Conservation (phyloP, 1,140 invertebrate genomes). For the Mactra quadrangularis region DNA sequence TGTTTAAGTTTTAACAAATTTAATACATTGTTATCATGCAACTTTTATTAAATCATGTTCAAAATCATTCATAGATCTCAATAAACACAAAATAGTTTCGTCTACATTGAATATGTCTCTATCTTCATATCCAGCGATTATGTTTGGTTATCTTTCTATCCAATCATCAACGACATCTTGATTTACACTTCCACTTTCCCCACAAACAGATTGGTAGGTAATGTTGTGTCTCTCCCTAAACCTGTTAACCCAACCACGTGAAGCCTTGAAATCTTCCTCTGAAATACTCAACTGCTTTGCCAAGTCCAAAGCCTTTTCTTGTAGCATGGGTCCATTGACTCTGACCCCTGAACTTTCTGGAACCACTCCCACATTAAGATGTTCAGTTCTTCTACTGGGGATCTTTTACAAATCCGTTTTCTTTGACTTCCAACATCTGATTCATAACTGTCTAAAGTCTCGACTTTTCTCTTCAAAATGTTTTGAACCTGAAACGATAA, state of each 20-base stretch:
- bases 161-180: too few relatives aligned
- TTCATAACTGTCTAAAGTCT: neutral
- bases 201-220: conserved; percentile 26
- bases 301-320: conserved; percentile 37
- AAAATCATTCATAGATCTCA: too few relatives aligned
- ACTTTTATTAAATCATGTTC: too few relatives aligned
- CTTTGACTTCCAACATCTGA: neutral
- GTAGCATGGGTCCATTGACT: conserved; percentile 18
- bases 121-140: too few relatives aligned
- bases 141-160: too few relatives aligned
- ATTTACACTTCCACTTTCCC: conserved; percentile 51
- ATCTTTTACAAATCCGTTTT: neutral
- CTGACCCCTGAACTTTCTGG: neutral
- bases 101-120: too few relatives aligned
- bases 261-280: conserved; percentile 60
- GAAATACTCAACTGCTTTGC: conserved; percentile 33
- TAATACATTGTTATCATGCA: too few relatives aligned
- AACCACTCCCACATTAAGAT: conserved; percentile 34
- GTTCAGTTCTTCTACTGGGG: conserved; percentile 30
- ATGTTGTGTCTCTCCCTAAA: conserved; percentile 50
- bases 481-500: neutral
- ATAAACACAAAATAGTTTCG: too few relatives aligned
- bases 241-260: conserved; percentile 57
- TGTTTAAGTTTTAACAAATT: too few relatives aligned
- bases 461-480: conserved; percentile 1